Evolutionary conservation across 2,888 invertebrate genomes (phyloP), one percentile per base, ranked within the genome.

Genomic region (Melanchra persicariae): DNA sequence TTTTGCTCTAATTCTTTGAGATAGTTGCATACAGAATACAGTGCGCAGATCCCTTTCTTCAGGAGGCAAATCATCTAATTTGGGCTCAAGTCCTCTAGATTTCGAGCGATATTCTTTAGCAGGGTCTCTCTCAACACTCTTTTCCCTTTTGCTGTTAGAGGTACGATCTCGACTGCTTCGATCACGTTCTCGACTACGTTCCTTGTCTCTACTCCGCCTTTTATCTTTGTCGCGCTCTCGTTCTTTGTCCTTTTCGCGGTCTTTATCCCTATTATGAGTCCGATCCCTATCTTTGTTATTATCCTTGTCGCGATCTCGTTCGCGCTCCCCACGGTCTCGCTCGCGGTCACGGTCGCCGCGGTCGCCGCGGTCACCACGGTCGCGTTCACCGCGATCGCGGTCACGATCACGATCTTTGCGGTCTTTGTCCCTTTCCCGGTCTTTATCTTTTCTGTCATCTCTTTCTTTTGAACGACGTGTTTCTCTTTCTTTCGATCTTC

Each of bases 1-100:
- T 82, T 99, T 97, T 68, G 98, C 99, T 85, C 99, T 97, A 88
- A 99, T 99, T 86, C 98, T 97, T 89, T 99, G 99, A 70, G 99
- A 98, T 70, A 99, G 95, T 95, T 99, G 99, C 99, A 99, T 99
- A 91, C 99, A 99, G 93, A 99, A 99, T 8, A 99, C 99, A 57
- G 99, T 99, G 49, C 99, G 97, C n/a, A 99, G 98, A 96, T 99
- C 99, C 77, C 99, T 96, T 94, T 99, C 99, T 93, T 99, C 99
- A 0, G 99, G 98, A 59, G 99, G 98, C 70, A 99, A 93, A 86
- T 98, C 98, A 55, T 97, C 97, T 45, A 97, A 96, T 82, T 97
- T 96, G 54, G 96, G 95, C 75, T 97, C 96, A 61, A 96, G 89
- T 19, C 96, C 96, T 88, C 96, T 96, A 9, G 95, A 95, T 83